Conservation (phyloP, 2,797 vertebrate species). For the Cirrhinus molitorella region DNA sequence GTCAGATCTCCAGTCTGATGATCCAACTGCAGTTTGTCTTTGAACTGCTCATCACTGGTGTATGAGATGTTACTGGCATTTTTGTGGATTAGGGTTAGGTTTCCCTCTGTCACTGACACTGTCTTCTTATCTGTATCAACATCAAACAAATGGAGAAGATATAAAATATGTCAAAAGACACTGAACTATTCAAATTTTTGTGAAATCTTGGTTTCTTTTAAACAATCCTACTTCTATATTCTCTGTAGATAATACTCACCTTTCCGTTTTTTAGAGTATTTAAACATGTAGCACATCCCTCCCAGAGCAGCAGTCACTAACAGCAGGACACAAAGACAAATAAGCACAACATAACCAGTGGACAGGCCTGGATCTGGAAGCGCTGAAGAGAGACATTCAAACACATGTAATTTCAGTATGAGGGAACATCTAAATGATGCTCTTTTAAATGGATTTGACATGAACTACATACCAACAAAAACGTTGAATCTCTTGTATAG, state of each 20-base stretch:
- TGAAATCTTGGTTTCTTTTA: no score
- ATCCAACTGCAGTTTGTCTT: not conserved
- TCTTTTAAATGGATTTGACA: not conserved
- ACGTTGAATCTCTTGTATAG: not conserved
- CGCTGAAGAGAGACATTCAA: not conserved
- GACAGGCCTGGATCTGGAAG: not conserved
- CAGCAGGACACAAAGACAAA: not conserved
- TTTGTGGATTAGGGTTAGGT: no score
- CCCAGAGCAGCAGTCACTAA: not conserved
- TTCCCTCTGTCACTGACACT: not conserved
- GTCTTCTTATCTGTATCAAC: not conserved
- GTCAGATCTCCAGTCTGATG: not conserved
- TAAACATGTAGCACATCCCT: not conserved
- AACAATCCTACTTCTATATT: not conserved
- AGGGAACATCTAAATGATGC: not conserved
- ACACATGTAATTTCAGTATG: not conserved
- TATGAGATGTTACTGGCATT: not conserved
- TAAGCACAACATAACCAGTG: not conserved
- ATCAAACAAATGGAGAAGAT: not conserved
- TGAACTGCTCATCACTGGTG: fast-evolving
- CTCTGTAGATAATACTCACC: not conserved
- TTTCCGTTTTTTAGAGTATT: not conserved
- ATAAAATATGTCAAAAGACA: no score
- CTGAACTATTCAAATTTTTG: no score
- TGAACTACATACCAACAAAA: not conserved